Evolutionary conservation across 1,140 invertebrate genomes (phyloP), one percentile per base, ranked within the genome.

Genomic region (Aphelinus atriplicis): DNA sequence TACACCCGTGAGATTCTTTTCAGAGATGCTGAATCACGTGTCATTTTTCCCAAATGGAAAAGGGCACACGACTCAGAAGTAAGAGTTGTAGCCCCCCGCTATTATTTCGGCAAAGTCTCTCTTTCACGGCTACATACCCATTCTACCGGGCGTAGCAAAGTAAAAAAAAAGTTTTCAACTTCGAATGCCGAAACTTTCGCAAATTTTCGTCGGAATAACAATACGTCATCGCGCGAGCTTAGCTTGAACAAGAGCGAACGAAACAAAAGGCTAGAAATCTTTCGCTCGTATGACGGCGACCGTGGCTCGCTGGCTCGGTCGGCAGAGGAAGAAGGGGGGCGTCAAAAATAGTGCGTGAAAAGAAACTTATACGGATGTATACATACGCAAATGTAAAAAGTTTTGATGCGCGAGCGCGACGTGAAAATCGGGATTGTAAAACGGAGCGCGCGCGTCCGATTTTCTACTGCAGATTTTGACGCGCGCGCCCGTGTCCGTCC

Each of bases 401-500:
- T 72, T 57, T 65, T 57, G 53, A 46, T 47, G 56, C 45, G 62
- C 45, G 65, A 72, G 55, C 71, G 61, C 60, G 71, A 58, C 7
- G 47, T 65, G 2, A 47, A 3, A 64, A 46, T 48, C 9, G 53
- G 10, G 53, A 65, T 58, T 72, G 7, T 58, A 48, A 43, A 50
- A 45, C 46, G 42, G 42, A 71, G 43, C n/a, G 2, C 4, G 3
- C 48, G 26, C 61, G 26, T 26, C 26, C 26, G 42, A 43, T 43
- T 61, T 42, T 42, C 43, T 43, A 6, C 7, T 26, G 26, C 26
- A 26, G 26, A 26, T 26, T 26, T 26, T 26, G 26, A 26, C 26
- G 26, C 26, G 26, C 26, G 26, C 26, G 26, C 26, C 26, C 26
- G 26, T 26, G 26, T 26, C 26, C 26, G 26, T 26, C 26, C 26